Base-by-base conservation (phyloP, 92 coral and sea anemone genomes). In the Isaurus tuberculatus region DNA sequence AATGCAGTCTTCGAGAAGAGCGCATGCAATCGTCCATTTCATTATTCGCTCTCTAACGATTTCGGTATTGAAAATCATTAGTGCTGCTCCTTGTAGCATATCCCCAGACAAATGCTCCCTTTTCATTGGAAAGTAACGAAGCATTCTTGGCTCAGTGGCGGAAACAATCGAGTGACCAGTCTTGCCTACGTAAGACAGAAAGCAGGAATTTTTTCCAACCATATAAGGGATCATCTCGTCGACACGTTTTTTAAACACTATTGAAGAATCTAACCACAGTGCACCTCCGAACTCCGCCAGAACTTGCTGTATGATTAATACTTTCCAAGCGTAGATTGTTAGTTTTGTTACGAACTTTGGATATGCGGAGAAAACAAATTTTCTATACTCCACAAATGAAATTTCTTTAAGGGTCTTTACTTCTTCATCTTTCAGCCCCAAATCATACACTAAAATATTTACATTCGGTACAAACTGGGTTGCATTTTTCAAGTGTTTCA, bases 1-100 rank as follows among this genome's bases (percentile, higher is more conserved):
- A 4, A 88, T 88, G 46, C 91, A 88, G 32, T 71, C 42, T 44
- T 61, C 64, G 5, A 48, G 31, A 33, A 88, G 79, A 26, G 73
- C 15, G 40, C 91, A 88, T 13, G 71, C 71, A 26, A 88, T 61
- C 1, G 73, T 89, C 91, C 91, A 88, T 79, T 79, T 84, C 73
- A 88, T 49, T 20, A 88, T 49, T 10, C 20, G 25, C 2, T 15
- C 22, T 22, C 84, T 79, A 28, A 88, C 83, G 2, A 65, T 17
- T 8, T 8, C 17, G 3, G 91, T 88, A 31, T 88, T 88, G 15
- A 83, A 78, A 19, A 78, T 55, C 4, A 88, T 14, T 46, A 84
- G 42, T 3, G 71, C 91, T 43, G 75, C 75, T 6, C 77, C 36
- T 48, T 79, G 86, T 2, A 74, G 86, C 78, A 78, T 79, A 1